Evolutionary conservation across 2,888 invertebrate species (phyloP).

Genomic region (Gari tellinella): DNA sequence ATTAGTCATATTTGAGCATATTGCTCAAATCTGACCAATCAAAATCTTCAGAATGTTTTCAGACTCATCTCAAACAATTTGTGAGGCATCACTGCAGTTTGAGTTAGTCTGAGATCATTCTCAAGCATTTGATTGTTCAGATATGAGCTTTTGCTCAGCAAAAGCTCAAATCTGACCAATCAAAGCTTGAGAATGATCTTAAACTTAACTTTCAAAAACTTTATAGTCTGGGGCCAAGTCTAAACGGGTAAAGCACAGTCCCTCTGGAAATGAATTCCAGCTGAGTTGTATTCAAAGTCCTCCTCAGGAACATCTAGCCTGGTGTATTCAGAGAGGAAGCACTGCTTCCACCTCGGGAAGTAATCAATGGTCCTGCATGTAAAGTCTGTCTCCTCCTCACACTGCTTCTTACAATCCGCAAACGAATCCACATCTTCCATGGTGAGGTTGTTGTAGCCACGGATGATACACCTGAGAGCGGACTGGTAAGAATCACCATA

Average conservation of each 20-base stretch:
- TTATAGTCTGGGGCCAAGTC: no score
- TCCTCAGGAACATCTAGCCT: conserved; percentile 19
- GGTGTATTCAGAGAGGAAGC: conserved; percentile 40
- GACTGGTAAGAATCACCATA: conserved; percentile 48
- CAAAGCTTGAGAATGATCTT: no score
- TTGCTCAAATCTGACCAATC: no score
- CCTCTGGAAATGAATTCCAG: conserved; percentile 48
- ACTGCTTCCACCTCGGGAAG: conserved; percentile 37
- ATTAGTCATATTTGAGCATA: no score
- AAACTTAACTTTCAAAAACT: no score
- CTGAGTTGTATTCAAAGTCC: conserved; percentile 48
- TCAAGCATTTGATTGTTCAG: no score
- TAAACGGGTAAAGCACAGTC: conserved; percentile 37
- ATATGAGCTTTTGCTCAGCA: no score
- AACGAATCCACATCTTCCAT: conserved; percentile 26
- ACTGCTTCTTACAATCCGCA: conserved; percentile 30
- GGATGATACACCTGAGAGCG: conserved; percentile 31
- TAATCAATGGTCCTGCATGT: conserved; percentile 48
- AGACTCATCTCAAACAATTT: no score
- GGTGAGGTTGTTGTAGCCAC: conserved; percentile 35
- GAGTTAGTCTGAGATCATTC: no score
- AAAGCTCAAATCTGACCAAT: no score
- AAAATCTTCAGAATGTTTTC: no score
- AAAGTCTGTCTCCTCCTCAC: conserved; percentile 26
- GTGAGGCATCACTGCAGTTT: no score